These are phyloP conservation scores for Ascidia mentula DNA, from an alignment of 23 tunicate species.

Conservation along the genomic window DNA sequence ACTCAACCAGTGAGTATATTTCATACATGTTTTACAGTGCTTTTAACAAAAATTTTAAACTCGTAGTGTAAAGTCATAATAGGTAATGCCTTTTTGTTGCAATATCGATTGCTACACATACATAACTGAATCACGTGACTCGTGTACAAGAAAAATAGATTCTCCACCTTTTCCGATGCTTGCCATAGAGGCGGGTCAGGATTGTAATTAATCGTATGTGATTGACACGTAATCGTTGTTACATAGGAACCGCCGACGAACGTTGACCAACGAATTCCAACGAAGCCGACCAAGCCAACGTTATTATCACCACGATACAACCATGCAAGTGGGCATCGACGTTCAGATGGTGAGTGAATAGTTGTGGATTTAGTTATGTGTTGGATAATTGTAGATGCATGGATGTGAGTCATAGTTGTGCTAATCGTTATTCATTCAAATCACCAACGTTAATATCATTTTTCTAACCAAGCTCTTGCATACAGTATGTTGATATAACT, in stretches of 20 bases:
- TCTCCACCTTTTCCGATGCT: too few relatives aligned
- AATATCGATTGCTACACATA: neutral
- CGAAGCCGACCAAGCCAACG: neutral
- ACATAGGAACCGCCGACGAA: slow-evolving; percentile 65
- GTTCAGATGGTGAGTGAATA: slow-evolving; percentile 59
- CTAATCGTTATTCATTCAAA: too few relatives aligned
- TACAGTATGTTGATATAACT: too few relatives aligned
- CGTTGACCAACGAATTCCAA: slow-evolving; percentile 18
- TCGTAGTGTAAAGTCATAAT: too few relatives aligned
- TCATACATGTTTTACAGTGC: too few relatives aligned
- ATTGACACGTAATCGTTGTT: neutral
- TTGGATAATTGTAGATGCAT: neutral
- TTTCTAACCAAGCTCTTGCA: too few relatives aligned
- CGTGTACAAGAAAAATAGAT: too few relatives aligned
- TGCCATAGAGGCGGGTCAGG: neutral
- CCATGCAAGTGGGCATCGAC: slow-evolving; percentile 79
- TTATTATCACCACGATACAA: slow-evolving; percentile 26
- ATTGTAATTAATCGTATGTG: neutral
- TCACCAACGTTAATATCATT: too few relatives aligned
- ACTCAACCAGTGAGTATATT: slow-evolving; percentile 55
- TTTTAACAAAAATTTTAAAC: too few relatives aligned
- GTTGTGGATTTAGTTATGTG: neutral
- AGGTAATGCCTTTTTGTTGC: too few relatives aligned
- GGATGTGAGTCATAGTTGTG: too few relatives aligned
- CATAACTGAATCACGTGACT: neutral